These are phyloP conservation scores for Fragum whitleyi DNA, from an alignment of 2,888 invertebrate genomes.

Conservation along the genomic window DNA sequence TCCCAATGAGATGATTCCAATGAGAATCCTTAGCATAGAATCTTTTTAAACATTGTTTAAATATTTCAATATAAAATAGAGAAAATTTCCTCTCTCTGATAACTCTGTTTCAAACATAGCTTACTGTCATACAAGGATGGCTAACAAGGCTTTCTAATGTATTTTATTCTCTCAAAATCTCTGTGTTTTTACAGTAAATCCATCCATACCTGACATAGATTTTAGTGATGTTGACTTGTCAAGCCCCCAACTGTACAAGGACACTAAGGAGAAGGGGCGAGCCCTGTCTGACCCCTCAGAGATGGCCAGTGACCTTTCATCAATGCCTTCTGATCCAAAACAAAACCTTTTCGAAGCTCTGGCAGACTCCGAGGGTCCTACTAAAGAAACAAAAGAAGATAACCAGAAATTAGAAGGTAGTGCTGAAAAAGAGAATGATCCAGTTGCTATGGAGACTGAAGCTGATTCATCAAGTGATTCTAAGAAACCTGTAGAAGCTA, in stretches of 20 bases:
- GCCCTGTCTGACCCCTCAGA: neutral
- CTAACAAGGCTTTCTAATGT: too few relatives aligned
- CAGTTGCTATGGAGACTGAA: neutral
- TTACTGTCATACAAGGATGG: too few relatives aligned
- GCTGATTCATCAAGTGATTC: neutral
- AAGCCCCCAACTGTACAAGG: neutral
- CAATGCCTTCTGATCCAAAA: conserved; percentile 8
- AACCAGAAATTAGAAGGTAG: neutral
- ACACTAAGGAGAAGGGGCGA: neutral
- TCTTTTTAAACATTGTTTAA: too few relatives aligned
- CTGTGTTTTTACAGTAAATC: conserved; percentile 29
- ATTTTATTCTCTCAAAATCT: too few relatives aligned
- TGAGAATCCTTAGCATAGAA: too few relatives aligned
- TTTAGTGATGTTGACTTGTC: conserved; percentile 41
- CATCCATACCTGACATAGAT: conserved; percentile 27
- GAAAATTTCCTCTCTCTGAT: too few relatives aligned
- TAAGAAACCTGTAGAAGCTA: neutral
- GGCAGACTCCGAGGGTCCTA: neutral
- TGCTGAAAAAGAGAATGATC: neutral
- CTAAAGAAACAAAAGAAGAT: neutral
- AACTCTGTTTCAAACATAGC: too few relatives aligned
- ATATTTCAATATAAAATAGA: too few relatives aligned
- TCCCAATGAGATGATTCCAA: too few relatives aligned
- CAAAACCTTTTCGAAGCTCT: conserved; percentile 9
- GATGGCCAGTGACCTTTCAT: neutral